Evolutionary conservation across 2,888 invertebrate species (phyloP), one percentile per base, ranked within the genome.

Genomic region (Doris montereyensis): DNA sequence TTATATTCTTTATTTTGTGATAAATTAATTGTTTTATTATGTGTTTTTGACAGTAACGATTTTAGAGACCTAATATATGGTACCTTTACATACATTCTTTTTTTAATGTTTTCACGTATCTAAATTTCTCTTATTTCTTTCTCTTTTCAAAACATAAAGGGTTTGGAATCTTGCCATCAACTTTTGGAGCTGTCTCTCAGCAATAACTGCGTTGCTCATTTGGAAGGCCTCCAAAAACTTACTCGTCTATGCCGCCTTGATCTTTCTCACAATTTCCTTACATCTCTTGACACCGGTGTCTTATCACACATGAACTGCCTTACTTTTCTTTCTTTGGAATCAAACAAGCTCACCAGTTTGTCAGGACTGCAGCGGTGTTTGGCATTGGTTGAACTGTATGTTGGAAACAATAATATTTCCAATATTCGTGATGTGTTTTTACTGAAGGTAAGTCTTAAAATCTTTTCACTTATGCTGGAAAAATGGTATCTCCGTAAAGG

Each of bases 391-490:
- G 90, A 91, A 81, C 84, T 91, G n/a, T 91, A 91, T 81, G 83
- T 90, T 13, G 90, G 90, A 28, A 90, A 91, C 80, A 92, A 92
- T 81, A 76, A 82, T 52, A 87, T 92, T 28, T 73, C 81, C 32
- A 90, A 88, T 83, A 86, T 90, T 74, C 82, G 91, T 62, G 91
- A 91, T 76, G 84, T 91, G 58, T 90, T 91, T 83, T 85, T 85
- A 76, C 83, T 92, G 58, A 92, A 92, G 88, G 90, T 90, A 79
- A 76, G n/a, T n/a, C n/a, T n/a, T n/a, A n/a, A n/a, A n/a, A n/a
- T n/a, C n/a, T n/a, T n/a, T n/a, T n/a, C n/a, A n/a, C n/a, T n/a
- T n/a, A n/a, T n/a, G n/a, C n/a, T n/a, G n/a, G n/a, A n/a, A n/a
- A n/a, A n/a, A n/a, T n/a, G n/a, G n/a, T n/a, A n/a, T n/a, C n/a